Base-by-base conservation (phyloP, 2,888 invertebrate species). In the Helicoverpa assulta region DNA sequence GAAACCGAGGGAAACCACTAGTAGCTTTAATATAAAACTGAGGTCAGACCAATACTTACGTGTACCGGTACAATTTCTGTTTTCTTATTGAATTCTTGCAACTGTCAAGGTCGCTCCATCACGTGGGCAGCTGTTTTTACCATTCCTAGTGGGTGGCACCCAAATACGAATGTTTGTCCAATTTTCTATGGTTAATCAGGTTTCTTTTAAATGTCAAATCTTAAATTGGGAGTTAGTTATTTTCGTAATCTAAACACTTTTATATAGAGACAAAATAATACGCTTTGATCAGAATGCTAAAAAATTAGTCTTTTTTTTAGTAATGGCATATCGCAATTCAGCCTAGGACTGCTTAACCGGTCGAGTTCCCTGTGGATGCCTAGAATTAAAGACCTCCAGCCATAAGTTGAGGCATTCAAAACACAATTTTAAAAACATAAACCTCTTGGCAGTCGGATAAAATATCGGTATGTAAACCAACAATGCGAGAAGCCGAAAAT, bases 101-200 rank as follows among this genome's bases (percentile, higher is more conserved):
- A 77, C 66, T 75, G 73, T 67, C 84, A 83, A 83, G 82, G 82
- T 63, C 78, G 53, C 52, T 37, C 10, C 60, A 55, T 59, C 70
- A 76, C 70, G 84, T 83, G 60, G 84, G 82, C 33, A 67, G 80
- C 50, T 58, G 80, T 82, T 70, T 79, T 73, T 70, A 55, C 80
- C 82, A 76, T 73, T 78, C 58, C 21, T 18, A 71, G 61, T 29
- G 7, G 14, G 63, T 26, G 8, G 10, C 43, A 61, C 33, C 62
- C 60, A 70, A 79, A 81, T 66, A 67, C 26, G 40, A 70, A 51
- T 66, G 47, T 50, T 53, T 65, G 53, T 71, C 67, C 60, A 18
- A 69, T 29, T 69, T 76, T 57, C 54, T 47, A 64, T 47, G 40
- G 12, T 14, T 52, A 53, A 73, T 55, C 50, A 56, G 52, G 74